Evolutionary conservation across 2,113 vertebrate species (phyloP).

Genomic region (Muntiacus reevesi): DNA sequence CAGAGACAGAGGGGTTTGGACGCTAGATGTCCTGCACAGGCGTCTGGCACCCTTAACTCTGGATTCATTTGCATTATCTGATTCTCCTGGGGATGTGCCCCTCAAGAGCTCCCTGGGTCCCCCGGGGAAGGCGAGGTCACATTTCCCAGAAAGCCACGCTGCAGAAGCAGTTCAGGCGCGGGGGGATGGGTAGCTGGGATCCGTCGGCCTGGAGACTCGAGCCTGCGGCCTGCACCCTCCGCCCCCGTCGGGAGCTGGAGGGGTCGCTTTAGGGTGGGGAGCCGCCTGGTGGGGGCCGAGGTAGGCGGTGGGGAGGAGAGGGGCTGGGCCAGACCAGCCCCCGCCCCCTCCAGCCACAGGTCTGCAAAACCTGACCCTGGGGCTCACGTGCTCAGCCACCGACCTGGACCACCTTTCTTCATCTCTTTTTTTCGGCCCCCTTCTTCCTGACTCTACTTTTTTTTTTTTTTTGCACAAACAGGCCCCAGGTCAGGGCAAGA

Average conservation of each 20-base stretch:
- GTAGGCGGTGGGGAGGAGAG: accelerated
- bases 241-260: background rate
- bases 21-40: background rate
- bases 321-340: background rate
- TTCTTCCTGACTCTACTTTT: background rate
- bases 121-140: background rate
- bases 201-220: background rate
- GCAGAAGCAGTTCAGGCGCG: background rate
- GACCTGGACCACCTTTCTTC: background rate
- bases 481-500: conserved; percentile 32
- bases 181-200: background rate
- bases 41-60: background rate
- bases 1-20: background rate
- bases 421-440: background rate
- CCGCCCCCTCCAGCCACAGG: background rate
- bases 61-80: background rate
- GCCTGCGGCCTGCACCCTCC: background rate
- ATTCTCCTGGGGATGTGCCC: background rate
- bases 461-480: conserved; percentile 20
- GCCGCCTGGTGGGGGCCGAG: background rate
- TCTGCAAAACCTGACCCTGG: background rate
- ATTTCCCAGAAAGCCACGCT: background rate
- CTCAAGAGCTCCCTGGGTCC: background rate
- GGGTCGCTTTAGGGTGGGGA: background rate
- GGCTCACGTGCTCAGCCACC: background rate